Conservation (phyloP, 2,797 vertebrate genomes). For the Botia kubotai region DNA sequence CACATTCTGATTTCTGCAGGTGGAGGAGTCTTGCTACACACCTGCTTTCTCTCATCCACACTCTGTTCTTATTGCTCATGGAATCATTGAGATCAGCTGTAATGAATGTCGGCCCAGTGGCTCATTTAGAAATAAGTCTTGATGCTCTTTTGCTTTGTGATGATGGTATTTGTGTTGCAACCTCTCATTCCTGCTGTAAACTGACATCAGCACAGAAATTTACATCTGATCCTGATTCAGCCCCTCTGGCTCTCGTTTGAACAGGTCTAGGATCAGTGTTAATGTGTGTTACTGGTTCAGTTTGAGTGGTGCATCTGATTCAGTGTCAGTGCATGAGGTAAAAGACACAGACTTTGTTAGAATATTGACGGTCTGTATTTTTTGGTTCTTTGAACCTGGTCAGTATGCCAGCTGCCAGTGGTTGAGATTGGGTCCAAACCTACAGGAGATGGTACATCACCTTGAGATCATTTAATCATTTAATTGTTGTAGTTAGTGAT, state of each 20-base stretch:
- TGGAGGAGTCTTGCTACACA: not conserved
- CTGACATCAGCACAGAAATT: slow-evolving; percentile 5
- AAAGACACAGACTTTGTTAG: not conserved
- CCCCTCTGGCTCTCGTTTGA: not conserved
- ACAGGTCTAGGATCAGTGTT: slow-evolving; percentile 11
- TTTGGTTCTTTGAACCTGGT: not conserved
- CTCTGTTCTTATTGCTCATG: not conserved
- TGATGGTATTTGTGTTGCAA: slow-evolving; percentile 18
- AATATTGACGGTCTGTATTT: not conserved
- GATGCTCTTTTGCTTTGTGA: slow-evolving; percentile 38
- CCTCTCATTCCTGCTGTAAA: slow-evolving; percentile 3
- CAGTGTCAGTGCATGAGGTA: not conserved
- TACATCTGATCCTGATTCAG: slow-evolving; percentile 5
- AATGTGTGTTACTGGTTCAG: not conserved
- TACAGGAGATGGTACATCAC: not conserved
- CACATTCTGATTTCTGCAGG: not conserved
- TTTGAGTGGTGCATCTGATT: slow-evolving; percentile 9
- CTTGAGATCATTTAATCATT: slow-evolving; percentile 8
- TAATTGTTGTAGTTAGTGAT: slow-evolving; percentile 34
- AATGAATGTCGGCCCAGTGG: not conserved
- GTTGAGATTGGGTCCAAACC: slow-evolving; percentile 15
- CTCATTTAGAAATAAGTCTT: slow-evolving; percentile 9
- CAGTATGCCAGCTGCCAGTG: not conserved
- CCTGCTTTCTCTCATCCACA: not conserved
- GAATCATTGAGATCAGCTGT: not conserved